Conservation (phyloP, 2,113 vertebrate genomes). For the Anhinga rufa region DNA sequence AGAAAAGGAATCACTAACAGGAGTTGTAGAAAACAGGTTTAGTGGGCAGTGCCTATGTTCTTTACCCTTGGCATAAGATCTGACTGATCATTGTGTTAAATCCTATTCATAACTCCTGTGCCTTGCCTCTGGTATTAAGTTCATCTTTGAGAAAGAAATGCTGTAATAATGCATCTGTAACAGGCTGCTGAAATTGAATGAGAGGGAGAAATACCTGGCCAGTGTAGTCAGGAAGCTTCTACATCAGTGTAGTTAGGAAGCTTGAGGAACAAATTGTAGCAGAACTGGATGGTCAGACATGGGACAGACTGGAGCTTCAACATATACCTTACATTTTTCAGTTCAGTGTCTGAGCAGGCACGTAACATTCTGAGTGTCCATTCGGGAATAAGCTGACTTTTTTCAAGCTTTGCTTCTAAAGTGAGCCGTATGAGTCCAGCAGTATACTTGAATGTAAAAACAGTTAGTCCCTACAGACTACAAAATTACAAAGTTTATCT, state of each 20-base stretch:
- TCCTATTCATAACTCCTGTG: not conserved
- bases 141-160: not conserved
- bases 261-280: not conserved
- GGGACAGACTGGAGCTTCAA: not conserved
- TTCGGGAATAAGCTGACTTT: not conserved
- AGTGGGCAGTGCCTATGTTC: not conserved
- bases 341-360: not conserved
- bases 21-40: not conserved
- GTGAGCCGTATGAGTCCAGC: not conserved
- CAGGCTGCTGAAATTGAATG: not conserved
- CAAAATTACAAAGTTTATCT: not conserved
- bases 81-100: not conserved
- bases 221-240: not conserved
- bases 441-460: not conserved
- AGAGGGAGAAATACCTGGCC: not conserved
- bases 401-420: not conserved
- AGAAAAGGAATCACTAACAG: not conserved
- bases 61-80: not conserved
- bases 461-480: not conserved
- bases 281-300: not conserved
- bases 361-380: fast-evolving
- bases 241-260: not conserved
- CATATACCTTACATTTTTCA: not conserved
- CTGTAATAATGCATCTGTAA: not conserved
- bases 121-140: not conserved